Conservation (phyloP, 2,797 vertebrate genomes). For the Hozukius guyotensis region DNA sequence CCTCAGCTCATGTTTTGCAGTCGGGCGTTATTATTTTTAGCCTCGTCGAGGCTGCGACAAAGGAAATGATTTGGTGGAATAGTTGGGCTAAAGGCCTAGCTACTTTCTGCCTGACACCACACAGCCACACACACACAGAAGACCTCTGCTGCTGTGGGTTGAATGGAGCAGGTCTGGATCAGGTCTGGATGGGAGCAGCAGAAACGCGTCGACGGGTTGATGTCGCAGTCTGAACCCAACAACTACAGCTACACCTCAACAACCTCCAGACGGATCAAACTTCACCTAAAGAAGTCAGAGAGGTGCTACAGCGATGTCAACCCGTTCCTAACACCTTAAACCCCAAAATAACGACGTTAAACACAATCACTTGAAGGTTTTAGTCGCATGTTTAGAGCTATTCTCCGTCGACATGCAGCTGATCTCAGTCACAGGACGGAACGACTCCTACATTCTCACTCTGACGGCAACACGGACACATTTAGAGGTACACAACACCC, state of each 20-base stretch:
- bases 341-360: background rate
- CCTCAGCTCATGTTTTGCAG: slow-evolving; percentile 53
- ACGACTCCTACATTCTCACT: slow-evolving; percentile 29
- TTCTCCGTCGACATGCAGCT: slow-evolving; percentile 70
- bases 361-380: background rate
- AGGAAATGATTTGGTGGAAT: slow-evolving; percentile 43
- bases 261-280: slow-evolving; percentile 46
- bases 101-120: slow-evolving; percentile 3
- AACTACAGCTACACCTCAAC: slow-evolving; percentile 32
- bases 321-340: fast-evolving
- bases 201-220: slow-evolving; percentile 59
- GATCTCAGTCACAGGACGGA: slow-evolving; percentile 69
- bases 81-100: slow-evolving; percentile 46
- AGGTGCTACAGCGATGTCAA: background rate
- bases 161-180: slow-evolving; percentile 12
- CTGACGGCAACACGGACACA: slow-evolving; percentile 9
- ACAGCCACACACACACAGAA: background rate
- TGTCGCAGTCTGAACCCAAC: slow-evolving; percentile 60
- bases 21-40: slow-evolving; percentile 52
- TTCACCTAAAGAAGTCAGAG: slow-evolving; percentile 46
- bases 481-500: background rate
- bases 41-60: slow-evolving; percentile 62
- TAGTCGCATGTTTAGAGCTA: slow-evolving; percentile 35
- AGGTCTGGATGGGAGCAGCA: slow-evolving; percentile 10
- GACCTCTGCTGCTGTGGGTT: background rate